Conservation (phyloP, 2,113 vertebrate species). For the Eclectus roratus region DNA sequence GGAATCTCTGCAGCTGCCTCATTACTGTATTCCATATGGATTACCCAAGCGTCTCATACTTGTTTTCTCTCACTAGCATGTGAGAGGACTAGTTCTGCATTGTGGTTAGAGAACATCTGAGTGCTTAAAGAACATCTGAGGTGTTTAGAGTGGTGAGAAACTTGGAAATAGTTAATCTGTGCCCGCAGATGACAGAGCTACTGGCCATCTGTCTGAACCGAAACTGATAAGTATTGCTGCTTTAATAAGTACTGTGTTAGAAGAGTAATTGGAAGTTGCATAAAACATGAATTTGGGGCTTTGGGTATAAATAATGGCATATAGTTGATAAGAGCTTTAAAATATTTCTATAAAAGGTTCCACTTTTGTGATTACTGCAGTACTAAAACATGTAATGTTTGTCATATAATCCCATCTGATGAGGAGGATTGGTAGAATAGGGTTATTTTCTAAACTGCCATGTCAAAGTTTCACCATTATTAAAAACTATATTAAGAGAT, state of each 20-base stretch:
- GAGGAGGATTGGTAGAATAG: constrained; percentile 6
- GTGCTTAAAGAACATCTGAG: background rate
- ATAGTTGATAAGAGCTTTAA: constrained; percentile 20
- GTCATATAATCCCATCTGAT: background rate
- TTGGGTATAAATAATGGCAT: background rate
- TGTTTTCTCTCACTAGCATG: background rate
- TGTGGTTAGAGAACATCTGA: background rate
- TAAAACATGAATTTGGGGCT: constrained; percentile 37
- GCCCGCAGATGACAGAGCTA: background rate
- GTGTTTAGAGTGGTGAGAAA: background rate
- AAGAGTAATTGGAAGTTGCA: constrained; percentile 40
- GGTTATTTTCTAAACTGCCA: background rate
- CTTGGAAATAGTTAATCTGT: background rate
- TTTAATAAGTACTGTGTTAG: constrained; percentile 25
- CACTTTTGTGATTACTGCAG: constrained; percentile 1
- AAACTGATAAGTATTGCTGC: background rate
- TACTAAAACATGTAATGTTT: background rate
- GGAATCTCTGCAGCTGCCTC: background rate
- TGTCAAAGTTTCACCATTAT: background rate
- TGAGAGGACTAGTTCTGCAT: background rate
- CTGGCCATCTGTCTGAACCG: background rate
- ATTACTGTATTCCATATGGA: background rate
- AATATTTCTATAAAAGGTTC: constrained; percentile 8
- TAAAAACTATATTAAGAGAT: background rate
- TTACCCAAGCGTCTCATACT: background rate